These are phyloP conservation scores for Onychomys torridus DNA, from an alignment of 2,797 vertebrate genomes.

Conservation along the genomic window DNA sequence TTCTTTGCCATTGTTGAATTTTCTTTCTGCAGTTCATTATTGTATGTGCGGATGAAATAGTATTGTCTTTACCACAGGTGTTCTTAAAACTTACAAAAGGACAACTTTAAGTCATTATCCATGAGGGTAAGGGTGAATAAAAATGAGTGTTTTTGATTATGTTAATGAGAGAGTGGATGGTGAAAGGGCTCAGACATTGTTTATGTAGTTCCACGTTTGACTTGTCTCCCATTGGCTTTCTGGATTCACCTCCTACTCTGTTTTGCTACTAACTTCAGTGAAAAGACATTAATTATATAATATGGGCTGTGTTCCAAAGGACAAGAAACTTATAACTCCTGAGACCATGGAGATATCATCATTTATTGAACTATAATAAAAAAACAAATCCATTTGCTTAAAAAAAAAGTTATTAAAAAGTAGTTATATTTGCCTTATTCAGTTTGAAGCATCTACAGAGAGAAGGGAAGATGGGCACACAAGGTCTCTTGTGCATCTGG, in stretches of 20 bases:
- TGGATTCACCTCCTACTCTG: constrained; percentile 55
- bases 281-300: constrained; percentile 58
- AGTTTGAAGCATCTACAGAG: neutral
- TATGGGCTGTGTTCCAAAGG: constrained; percentile 50
- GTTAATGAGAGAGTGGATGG: neutral
- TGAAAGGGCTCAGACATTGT: neutral
- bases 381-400: constrained; percentile 15
- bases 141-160: constrained; percentile 61
- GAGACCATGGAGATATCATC: constrained; percentile 45
- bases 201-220: neutral
- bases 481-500: neutral
- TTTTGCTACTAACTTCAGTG: constrained; percentile 65
- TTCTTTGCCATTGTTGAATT: neutral
- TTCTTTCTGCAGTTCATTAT: neutral
- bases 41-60: neutral
- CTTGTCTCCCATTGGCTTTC: neutral
- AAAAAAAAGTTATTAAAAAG: constrained; percentile 5
- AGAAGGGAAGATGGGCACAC: neutral
- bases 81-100: constrained; percentile 38
- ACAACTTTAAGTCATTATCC: constrained; percentile 73
- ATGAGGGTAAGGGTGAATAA: constrained; percentile 66
- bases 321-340: constrained; percentile 57
- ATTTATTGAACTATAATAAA: constrained; percentile 41
- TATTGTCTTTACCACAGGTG: constrained; percentile 33
- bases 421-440: neutral